These are phyloP conservation scores for Archocentrus centrarchus DNA, from an alignment of 2,113 vertebrate genomes.

Conservation along the genomic window DNA sequence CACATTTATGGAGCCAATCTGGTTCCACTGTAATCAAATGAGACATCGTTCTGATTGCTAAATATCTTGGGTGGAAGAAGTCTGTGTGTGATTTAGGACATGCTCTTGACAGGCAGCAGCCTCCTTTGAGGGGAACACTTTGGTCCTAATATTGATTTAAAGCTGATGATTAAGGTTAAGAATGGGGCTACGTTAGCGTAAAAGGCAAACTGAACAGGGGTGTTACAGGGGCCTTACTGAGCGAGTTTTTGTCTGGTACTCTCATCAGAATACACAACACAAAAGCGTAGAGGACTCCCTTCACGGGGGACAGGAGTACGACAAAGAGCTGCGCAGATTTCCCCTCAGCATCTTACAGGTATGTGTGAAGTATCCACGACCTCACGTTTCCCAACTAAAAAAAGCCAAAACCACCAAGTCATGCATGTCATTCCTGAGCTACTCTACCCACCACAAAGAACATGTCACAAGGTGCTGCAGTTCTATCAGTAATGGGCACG, in stretches of 20 bases:
- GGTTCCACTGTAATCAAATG: conserved; percentile 63
- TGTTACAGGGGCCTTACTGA: neutral
- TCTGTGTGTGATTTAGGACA: neutral
- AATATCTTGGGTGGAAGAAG: conserved; percentile 45
- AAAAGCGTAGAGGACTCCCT: neutral
- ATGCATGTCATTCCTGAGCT: conserved; percentile 32
- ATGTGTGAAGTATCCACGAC: conserved; percentile 28
- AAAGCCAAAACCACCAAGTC: conserved; percentile 24
- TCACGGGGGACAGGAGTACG: neutral
- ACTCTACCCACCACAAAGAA: conserved; percentile 10
- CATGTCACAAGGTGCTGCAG: neutral
- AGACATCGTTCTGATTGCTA: conserved; percentile 67
- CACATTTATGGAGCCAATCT: conserved; percentile 51
- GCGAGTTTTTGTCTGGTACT: neutral
- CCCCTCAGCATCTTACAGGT: conserved; percentile 13
- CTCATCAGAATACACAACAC: conserved; percentile 5
- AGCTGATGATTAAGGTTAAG: neutral
- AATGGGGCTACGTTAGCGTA: neutral
- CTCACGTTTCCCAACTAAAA: conserved; percentile 4
- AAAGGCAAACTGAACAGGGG: neutral
- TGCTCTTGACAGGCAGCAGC: conserved; percentile 25
- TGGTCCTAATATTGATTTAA: neutral
- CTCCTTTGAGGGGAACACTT: conserved; percentile 8
- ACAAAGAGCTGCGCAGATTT: conserved; percentile 7
- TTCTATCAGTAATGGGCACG: neutral